These are phyloP conservation scores for Pardalotus punctatus DNA, from an alignment of 2,113 vertebrate genomes.

Conservation along the genomic window DNA sequence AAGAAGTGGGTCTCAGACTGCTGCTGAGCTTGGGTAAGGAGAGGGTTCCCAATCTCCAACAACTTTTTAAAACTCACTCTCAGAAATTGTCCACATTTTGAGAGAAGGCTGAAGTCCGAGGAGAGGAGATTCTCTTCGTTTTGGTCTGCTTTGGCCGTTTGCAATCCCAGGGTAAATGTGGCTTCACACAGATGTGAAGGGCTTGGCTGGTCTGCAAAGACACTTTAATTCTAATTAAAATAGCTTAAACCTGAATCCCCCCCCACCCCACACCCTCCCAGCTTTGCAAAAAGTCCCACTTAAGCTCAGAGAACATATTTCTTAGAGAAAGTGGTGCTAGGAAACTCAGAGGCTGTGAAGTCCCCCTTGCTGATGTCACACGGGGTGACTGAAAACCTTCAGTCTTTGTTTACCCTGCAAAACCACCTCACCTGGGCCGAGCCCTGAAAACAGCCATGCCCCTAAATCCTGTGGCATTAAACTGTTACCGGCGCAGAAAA, in stretches of 20 bases:
- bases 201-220: background rate
- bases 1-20: background rate
- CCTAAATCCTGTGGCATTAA: background rate
- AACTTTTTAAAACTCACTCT: background rate
- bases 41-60: background rate
- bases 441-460: background rate
- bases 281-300: background rate
- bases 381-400: background rate
- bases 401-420: constrained; percentile 6
- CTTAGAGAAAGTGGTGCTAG: background rate
- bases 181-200: background rate
- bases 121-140: background rate
- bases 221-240: background rate
- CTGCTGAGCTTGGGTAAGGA: background rate
- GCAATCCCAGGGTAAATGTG: background rate
- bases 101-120: background rate
- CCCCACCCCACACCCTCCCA: background rate
- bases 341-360: background rate
- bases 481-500: background rate
- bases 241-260: background rate
- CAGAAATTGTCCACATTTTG: background rate
- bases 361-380: background rate
- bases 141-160: background rate
- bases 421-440: background rate
- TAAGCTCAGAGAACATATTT: background rate